These are phyloP conservation scores for Tursiops truncatus DNA, from an alignment of 2,113 vertebrate species.

Conservation along the genomic window DNA sequence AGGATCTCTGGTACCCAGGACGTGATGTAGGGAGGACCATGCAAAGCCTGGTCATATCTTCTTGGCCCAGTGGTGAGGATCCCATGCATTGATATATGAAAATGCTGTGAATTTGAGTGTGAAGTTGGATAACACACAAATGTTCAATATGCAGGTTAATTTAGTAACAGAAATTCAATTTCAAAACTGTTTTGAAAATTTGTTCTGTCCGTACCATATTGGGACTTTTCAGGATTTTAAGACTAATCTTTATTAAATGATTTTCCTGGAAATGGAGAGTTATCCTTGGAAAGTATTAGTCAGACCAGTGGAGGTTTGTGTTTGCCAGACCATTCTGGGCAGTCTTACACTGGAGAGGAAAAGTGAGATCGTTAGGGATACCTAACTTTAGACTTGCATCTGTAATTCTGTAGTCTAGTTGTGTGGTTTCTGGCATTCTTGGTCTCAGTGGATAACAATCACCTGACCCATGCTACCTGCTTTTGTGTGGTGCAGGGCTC, in stretches of 20 bases:
- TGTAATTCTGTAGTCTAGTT: fast-evolving
- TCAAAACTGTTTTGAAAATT: not conserved
- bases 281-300: not conserved
- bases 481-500: no score
- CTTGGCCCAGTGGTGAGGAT: not conserved
- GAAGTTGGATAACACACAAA: not conserved
- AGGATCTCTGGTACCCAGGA: no score
- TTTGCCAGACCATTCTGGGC: fast-evolving
- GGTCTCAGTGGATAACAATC: not conserved
- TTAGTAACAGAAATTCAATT: not conserved
- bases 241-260: not conserved
- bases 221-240: not conserved
- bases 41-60: fast-evolving
- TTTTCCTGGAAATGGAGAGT: not conserved
- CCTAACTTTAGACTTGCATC: not conserved
- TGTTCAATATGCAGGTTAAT: not conserved
- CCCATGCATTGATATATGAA: not conserved
- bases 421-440: not conserved
- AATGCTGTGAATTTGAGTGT: not conserved
- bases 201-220: not conserved
- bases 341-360: fast-evolving
- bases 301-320: fast-evolving
- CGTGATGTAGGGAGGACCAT: fast-evolving
- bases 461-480: no score
- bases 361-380: not conserved